Percentiles rank a stretch among this genome's conserved stretches.
phyloP scores from a whole-genome alignment of 1,140 invertebrate genomes.

The Pomacea maculata region DNA sequence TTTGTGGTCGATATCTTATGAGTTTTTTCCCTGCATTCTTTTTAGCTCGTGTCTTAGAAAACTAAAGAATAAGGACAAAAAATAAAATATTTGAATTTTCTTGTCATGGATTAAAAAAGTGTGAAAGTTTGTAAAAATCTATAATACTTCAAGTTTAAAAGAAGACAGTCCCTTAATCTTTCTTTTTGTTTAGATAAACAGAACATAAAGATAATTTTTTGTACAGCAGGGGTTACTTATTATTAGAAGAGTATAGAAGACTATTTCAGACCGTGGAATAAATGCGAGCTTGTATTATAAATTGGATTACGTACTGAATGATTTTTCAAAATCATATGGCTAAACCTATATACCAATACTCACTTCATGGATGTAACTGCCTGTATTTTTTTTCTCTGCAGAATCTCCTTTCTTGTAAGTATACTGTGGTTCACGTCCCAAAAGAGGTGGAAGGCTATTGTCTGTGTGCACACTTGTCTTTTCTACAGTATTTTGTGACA shows the following conservation, averaged over 20 bases:
- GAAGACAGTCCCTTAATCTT: too few species aligned
- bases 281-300: too few species aligned
- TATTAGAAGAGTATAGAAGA: too few species aligned
- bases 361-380: slow-evolving; percentile 28
- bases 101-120: too few species aligned
- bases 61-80: slow-evolving; percentile 7
- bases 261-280: too few species aligned
- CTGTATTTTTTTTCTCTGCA: slow-evolving; percentile 28
- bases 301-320: too few species aligned
- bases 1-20: background rate
- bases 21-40: slow-evolving; percentile 13
- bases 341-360: background rate
- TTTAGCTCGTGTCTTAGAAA: slow-evolving; percentile 10
- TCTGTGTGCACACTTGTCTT: slow-evolving; percentile 46
- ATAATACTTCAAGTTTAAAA: too few species aligned
- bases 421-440: slow-evolving; percentile 17
- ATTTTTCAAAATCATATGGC: too few species aligned
- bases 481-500: slow-evolving; percentile 43
- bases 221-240: too few species aligned
- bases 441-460: slow-evolving; percentile 45
- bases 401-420: slow-evolving; percentile 26
- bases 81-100: background rate
- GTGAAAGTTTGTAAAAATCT: too few species aligned
- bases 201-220: too few species aligned
- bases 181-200: too few species aligned